phyloP scores from a whole-genome alignment of 2,113 vertebrate genomes.

The Abramis brama region DNA sequence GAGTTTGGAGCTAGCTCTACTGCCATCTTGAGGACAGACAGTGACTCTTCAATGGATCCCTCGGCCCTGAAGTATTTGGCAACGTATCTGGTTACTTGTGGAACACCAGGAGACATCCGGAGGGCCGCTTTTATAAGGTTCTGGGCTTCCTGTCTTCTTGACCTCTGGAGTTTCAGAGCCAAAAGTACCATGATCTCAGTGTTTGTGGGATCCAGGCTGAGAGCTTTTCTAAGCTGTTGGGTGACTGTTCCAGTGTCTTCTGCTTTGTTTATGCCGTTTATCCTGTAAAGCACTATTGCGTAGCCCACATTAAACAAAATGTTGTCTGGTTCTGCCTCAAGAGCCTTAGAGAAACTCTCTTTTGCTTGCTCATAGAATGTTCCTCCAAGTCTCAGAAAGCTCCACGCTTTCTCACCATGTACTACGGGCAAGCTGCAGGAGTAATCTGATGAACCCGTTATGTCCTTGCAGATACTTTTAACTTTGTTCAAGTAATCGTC shows the following conservation, averaged over 20 bases:
- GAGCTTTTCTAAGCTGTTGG: slow-evolving; percentile 53
- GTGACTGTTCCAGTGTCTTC: slow-evolving; percentile 15
- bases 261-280: slow-evolving; percentile 42
- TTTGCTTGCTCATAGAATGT: slow-evolving; percentile 54
- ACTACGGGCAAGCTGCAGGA: slow-evolving; percentile 43
- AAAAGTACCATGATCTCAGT: slow-evolving; percentile 59
- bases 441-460: slow-evolving; percentile 29
- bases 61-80: slow-evolving; percentile 47
- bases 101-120: slow-evolving; percentile 46
- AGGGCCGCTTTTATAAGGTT: slow-evolving; percentile 56
- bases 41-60: slow-evolving; percentile 35
- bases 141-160: slow-evolving; percentile 18
- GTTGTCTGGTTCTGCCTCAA: slow-evolving; percentile 51
- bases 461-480: slow-evolving; percentile 46
- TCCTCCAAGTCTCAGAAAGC: slow-evolving; percentile 53
- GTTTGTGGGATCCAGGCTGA: slow-evolving; percentile 51
- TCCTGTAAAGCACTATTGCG: slow-evolving; percentile 55
- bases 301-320: slow-evolving; percentile 57
- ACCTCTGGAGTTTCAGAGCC: slow-evolving; percentile 54
- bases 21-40: slow-evolving; percentile 45
- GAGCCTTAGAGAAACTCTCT: slow-evolving; percentile 57
- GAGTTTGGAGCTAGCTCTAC: slow-evolving; percentile 44
- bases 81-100: slow-evolving; percentile 53
- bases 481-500: slow-evolving; percentile 54
- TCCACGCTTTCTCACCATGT: slow-evolving; percentile 63